Evolutionary conservation across 2,797 vertebrate species (phyloP).

Genomic region (Astyanax mexicanus): DNA sequence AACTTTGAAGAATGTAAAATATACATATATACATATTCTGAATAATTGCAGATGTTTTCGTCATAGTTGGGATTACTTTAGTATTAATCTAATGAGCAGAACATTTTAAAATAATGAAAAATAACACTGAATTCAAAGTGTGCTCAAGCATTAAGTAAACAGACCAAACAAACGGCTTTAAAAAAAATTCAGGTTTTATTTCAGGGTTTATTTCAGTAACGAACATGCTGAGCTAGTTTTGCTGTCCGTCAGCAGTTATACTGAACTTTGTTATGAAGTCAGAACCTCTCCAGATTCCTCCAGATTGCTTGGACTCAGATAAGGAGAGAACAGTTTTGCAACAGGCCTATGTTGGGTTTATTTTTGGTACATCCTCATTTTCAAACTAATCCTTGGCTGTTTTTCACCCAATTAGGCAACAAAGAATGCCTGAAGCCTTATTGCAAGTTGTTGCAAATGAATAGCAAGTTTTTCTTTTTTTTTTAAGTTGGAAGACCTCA

Average conservation of each 20-base stretch:
- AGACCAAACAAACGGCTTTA: too few relatives aligned
- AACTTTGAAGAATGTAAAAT: too few relatives aligned
- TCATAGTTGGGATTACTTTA: too few relatives aligned
- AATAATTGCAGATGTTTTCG: too few relatives aligned
- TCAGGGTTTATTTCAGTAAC: too few relatives aligned
- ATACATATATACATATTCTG: too few relatives aligned
- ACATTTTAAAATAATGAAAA: too few relatives aligned
- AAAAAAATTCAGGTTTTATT: too few relatives aligned
- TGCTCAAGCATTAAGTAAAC: too few relatives aligned
- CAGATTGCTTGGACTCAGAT: background rate
- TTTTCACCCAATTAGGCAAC: background rate
- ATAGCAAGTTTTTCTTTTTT: background rate
- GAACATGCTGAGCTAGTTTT: background rate
- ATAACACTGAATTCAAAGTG: too few relatives aligned
- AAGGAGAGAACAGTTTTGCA: background rate
- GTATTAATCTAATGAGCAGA: too few relatives aligned
- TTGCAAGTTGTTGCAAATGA: background rate
- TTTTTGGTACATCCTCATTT: background rate
- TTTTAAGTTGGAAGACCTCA: background rate
- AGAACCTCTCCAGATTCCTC: background rate
- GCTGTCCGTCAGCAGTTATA: background rate
- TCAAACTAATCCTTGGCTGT: background rate
- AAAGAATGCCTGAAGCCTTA: background rate
- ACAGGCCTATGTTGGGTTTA: background rate
- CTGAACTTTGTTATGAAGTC: background rate